Evolutionary conservation across 2,888 invertebrate species (phyloP).

Genomic region (Phyllotreta striolata): DNA sequence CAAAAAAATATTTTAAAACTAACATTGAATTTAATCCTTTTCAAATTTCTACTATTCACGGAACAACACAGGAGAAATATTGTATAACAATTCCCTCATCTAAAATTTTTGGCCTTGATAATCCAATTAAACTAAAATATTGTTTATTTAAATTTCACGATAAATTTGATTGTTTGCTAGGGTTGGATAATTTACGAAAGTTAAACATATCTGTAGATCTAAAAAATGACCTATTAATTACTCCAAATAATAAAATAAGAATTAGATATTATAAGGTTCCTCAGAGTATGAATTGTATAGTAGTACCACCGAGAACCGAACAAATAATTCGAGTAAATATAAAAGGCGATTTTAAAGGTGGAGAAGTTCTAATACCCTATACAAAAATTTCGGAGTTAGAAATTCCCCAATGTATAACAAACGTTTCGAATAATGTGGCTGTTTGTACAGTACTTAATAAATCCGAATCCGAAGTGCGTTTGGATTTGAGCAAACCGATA

Average conservation of each 20-base stretch:
- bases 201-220: background rate
- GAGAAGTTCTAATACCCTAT: background rate
- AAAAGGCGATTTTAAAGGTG: background rate
- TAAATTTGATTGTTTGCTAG: background rate
- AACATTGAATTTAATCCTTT: constrained; percentile 8
- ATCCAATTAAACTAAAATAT: constrained; percentile 1
- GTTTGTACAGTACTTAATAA: constrained; percentile 1
- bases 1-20: constrained; percentile 21
- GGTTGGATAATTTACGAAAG: background rate
- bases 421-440: background rate
- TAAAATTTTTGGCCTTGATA: constrained; percentile 10
- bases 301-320: background rate
- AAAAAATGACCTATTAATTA: background rate
- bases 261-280: too few relatives aligned
- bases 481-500: background rate
- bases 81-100: background rate
- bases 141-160: constrained; percentile 9
- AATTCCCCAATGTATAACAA: background rate
- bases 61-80: background rate
- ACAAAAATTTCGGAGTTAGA: background rate
- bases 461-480: background rate
- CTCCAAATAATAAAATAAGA: background rate
- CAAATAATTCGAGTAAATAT: constrained; percentile 1
- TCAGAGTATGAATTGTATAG: background rate
- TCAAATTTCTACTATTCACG: background rate